phyloP scores from a whole-genome alignment of 2,888 invertebrate genomes.

The Idaea dimidiata region DNA sequence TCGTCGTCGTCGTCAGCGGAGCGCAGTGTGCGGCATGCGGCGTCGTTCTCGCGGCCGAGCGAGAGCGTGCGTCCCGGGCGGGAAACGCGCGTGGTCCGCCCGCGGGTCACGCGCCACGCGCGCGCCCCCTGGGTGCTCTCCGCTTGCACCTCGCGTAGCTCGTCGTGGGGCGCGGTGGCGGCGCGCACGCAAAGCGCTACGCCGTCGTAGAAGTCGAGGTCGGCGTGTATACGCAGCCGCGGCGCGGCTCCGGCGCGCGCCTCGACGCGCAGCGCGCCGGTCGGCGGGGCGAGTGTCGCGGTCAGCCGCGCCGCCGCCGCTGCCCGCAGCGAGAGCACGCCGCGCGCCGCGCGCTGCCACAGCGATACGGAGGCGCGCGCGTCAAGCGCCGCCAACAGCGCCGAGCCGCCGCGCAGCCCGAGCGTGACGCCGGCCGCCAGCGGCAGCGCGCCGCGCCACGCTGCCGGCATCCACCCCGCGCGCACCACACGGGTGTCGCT shows the following conservation, averaged over 20 bases:
- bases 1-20: conserved; percentile 25
- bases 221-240: conserved; percentile 41
- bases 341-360: conserved; percentile 37
- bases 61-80: conserved; percentile 40
- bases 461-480: conserved; percentile 49
- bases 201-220: conserved; percentile 61
- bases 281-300: conserved; percentile 29
- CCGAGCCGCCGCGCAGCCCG: conserved; percentile 20
- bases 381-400: conserved; percentile 32
- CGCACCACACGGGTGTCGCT: too few species aligned
- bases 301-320: conserved; percentile 14
- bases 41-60: conserved; percentile 52
- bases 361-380: conserved; percentile 36
- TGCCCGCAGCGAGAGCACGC: conserved; percentile 24
- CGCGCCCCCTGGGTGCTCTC: conserved; percentile 7
- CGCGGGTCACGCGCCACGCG: conserved; percentile 12
- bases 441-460: conserved; percentile 19
- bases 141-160: conserved; percentile 19
- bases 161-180: conserved; percentile 26
- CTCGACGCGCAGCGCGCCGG: conserved; percentile 31
- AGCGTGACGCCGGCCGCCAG: conserved; percentile 29
- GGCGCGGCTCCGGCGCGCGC: conserved; percentile 33
- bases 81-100: conserved; percentile 16
- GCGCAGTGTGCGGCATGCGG: conserved; percentile 48
- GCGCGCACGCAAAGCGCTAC: conserved; percentile 61